These are phyloP conservation scores for Eumeta japonica DNA, from an alignment of 1,140 invertebrate genomes.

Conservation along the genomic window DNA sequence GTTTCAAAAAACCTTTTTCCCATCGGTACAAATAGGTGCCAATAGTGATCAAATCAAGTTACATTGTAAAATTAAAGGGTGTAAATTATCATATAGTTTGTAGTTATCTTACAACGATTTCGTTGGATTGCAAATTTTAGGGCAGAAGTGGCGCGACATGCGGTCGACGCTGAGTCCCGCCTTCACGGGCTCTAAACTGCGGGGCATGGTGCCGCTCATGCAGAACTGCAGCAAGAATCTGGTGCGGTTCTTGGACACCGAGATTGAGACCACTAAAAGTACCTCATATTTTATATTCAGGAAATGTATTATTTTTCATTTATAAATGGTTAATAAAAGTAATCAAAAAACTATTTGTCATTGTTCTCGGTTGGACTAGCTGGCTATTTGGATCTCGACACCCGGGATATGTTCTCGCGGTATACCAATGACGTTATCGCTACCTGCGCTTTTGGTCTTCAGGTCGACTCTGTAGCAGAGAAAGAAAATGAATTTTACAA, in stretches of 20 bases:
- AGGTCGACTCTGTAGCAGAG: slow-evolving; percentile 59
- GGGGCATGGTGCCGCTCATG: slow-evolving; percentile 48
- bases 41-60: too few relatives aligned
- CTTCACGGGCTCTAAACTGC: slow-evolving; percentile 63
- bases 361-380: too few relatives aligned
- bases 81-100: too few relatives aligned
- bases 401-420: slow-evolving; percentile 57
- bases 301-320: too few relatives aligned
- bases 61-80: too few relatives aligned
- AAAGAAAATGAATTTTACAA: slow-evolving; percentile 54
- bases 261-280: not conserved
- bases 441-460: slow-evolving; percentile 60
- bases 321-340: too few relatives aligned
- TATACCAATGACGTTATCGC: too few relatives aligned
- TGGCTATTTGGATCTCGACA: slow-evolving; percentile 38
- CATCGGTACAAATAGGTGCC: too few relatives aligned
- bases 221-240: slow-evolving; percentile 52
- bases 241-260: slow-evolving; percentile 28
- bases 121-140: not conserved
- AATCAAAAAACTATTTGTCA: too few relatives aligned
- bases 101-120: too few relatives aligned
- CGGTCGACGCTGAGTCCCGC: slow-evolving; percentile 58
- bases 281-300: too few relatives aligned
- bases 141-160: slow-evolving; percentile 60
- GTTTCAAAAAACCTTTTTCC: too few relatives aligned